A percentile compares a stretch with the other conserved stretches of the same genome.
Conservation (phyloP, 2,888 invertebrate genomes). For the Prenolepis imparis region DNA sequence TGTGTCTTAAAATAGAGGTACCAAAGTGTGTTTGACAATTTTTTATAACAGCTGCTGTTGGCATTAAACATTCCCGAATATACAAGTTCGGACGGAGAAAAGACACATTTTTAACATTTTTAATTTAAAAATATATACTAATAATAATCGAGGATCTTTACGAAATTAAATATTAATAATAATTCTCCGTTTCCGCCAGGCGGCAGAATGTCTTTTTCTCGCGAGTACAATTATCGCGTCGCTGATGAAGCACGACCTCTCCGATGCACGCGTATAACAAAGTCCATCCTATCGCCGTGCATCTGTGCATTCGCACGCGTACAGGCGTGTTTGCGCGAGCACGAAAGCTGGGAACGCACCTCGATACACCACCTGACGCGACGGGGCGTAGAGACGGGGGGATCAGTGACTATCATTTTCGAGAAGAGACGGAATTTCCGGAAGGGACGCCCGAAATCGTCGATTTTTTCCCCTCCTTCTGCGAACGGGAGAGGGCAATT, state of each 20-base stretch:
- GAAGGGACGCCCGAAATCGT: slow-evolving; percentile 6
- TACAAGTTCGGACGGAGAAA: too few species aligned
- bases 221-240: slow-evolving; percentile 79
- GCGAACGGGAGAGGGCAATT: slow-evolving; percentile 40
- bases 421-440: slow-evolving; percentile 16
- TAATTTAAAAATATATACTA: too few species aligned
- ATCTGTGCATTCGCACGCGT: slow-evolving; percentile 70
- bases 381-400: slow-evolving; percentile 67
- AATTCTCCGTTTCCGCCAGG: slow-evolving; percentile 49
- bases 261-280: slow-evolving; percentile 74
- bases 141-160: not conserved
- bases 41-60: too few species aligned
- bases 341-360: slow-evolving; percentile 79
- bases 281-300: slow-evolving; percentile 63
- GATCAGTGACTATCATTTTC: slow-evolving; percentile 78
- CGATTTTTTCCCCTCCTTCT: not conserved
- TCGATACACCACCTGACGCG: slow-evolving; percentile 77
- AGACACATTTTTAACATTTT: too few species aligned
- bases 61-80: too few species aligned
- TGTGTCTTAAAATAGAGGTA: too few species aligned
- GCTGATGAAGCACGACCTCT: slow-evolving; percentile 77
- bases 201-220: slow-evolving; percentile 76
- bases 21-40: too few species aligned
- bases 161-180: slow-evolving; percentile 24
- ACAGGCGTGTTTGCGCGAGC: slow-evolving; percentile 62